Conservation (phyloP, 2,888 invertebrate species). For the Syrphus vitripennis region DNA sequence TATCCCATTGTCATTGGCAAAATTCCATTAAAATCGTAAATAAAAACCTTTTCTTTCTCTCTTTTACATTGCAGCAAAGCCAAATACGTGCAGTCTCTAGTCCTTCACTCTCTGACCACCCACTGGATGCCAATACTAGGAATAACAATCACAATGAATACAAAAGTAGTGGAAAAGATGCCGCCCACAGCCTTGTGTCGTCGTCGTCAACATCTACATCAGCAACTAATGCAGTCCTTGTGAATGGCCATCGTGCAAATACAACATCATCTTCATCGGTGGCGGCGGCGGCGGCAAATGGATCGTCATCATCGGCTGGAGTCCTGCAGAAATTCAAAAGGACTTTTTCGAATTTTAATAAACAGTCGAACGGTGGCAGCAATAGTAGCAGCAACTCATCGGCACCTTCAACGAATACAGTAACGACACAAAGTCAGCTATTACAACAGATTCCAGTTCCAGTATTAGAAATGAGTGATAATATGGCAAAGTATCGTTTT, state of each 20-base stretch:
- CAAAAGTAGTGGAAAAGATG: conserved; percentile 55
- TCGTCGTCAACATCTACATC: conserved; percentile 50
- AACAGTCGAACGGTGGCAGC: conserved; percentile 71
- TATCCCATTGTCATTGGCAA: conserved; percentile 44
- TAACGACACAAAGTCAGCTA: conserved; percentile 15
- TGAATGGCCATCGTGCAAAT: conserved; percentile 48
- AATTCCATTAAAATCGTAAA: conserved; percentile 59
- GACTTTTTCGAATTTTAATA: conserved; percentile 83
- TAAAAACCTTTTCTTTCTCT: conserved; percentile 31
- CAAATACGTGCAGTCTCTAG: conserved; percentile 81
- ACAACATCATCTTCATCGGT: conserved; percentile 47
- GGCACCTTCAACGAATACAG: conserved; percentile 36
- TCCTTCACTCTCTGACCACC: conserved; percentile 78
- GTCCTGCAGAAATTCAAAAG: conserved; percentile 88
- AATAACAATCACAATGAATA: conserved; percentile 57
- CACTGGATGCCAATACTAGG: conserved; percentile 63
- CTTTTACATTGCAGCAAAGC: conserved; percentile 75
- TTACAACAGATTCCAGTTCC: conserved; percentile 69
- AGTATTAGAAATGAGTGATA: conserved; percentile 62
- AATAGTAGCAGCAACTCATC: conserved; percentile 53
- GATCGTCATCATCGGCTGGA: conserved; percentile 83
- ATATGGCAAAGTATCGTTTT: conserved; percentile 82
- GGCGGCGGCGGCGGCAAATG: too few species aligned
- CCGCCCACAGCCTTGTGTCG: conserved; percentile 40
- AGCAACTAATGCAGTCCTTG: conserved; percentile 33